Base-by-base conservation (phyloP, 2,113 vertebrate species). In the Phalacrocorax carbo region DNA sequence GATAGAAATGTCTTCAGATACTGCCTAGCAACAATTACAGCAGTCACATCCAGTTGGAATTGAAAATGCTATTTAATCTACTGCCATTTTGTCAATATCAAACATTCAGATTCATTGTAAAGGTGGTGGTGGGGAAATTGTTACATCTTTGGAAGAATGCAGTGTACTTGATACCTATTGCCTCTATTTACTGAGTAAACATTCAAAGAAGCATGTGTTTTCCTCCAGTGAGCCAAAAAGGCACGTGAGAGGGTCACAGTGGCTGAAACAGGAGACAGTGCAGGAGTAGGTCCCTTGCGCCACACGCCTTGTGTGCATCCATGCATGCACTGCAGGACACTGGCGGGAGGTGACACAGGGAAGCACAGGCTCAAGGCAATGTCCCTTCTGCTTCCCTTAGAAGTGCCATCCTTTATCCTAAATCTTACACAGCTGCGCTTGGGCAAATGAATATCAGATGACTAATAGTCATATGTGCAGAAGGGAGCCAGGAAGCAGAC, bases 321-420 rank as follows among this genome's bases (percentile, higher is more conserved):
- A 5, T 1, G 3, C 2, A 1, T 2, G 32, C 5, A 7, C 10
- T 16, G 60, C 46, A 20, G 46, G 36, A 72, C 2, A 1, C 13
- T 52, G 69, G 51, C 83, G 83, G 27, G 57, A 48, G 46, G 5
- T 15, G 48, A 48, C 26, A 5, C 0, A 1, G 40, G 12, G 13
- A 85, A 52, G 80, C 42, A 40, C 29, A n/a, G 48, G 20, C 48
- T 30, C 26, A n/a, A 36, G 27, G 44, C 44, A 55, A 44, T 1
- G 0, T 18, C 79, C 85, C 26, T 81, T 44, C 89, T 44, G 64
- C 38, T 62, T 19, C 21, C 42, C 40, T 51, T 6, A 12, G n/a
- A 25, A 40, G 51, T 76, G 46, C n/a, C 58, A 68, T 13, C 46
- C 27, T 52, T 54, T 16, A 52, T 1, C 15, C 7, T n/a, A 58